A percentile compares a stretch with the other conserved stretches of the same genome.
Evolutionary conservation across 1,140 invertebrate species (phyloP).

Genomic region (Listronotus bonariensis): DNA sequence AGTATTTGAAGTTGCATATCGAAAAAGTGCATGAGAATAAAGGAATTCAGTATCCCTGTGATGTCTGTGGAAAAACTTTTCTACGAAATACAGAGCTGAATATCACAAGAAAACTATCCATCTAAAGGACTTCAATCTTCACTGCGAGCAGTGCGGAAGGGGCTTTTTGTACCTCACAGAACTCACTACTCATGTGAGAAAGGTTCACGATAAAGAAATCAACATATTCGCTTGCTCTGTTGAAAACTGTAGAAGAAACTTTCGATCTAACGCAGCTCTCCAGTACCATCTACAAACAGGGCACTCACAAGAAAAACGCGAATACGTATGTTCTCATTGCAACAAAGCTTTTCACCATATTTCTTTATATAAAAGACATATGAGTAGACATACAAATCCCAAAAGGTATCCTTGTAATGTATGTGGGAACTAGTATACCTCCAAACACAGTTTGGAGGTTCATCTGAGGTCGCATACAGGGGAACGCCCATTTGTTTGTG

Average conservation of each 20-base stretch:
- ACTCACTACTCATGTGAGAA: slow-evolving; percentile 21
- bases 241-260: slow-evolving; percentile 4
- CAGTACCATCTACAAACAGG: slow-evolving; percentile 22
- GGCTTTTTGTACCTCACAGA: slow-evolving; percentile 18
- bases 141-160: slow-evolving; percentile 33
- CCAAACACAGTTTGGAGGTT: slow-evolving; percentile 41
- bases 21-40: slow-evolving; percentile 53
- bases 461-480: slow-evolving; percentile 51
- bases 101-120: slow-evolving; percentile 53
- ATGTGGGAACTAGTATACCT: slow-evolving; percentile 42
- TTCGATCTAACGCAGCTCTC: slow-evolving; percentile 22
- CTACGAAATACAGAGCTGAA: slow-evolving; percentile 58
- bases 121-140: slow-evolving; percentile 28
- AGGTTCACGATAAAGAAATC: slow-evolving; percentile 28
- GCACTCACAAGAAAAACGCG: slow-evolving; percentile 27
- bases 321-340: slow-evolving; percentile 38
- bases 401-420: slow-evolving; percentile 52
- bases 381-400: slow-evolving; percentile 40
- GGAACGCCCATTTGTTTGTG: slow-evolving; percentile 58
- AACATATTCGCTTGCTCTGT: slow-evolving; percentile 11
- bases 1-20: slow-evolving; percentile 17
- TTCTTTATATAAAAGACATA: slow-evolving; percentile 35
- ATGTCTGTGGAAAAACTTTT: slow-evolving; percentile 73
- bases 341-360: slow-evolving; percentile 37
- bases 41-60: slow-evolving; percentile 57